Conservation (phyloP, 1,140 invertebrate genomes). For the Copidosoma floridanum region DNA sequence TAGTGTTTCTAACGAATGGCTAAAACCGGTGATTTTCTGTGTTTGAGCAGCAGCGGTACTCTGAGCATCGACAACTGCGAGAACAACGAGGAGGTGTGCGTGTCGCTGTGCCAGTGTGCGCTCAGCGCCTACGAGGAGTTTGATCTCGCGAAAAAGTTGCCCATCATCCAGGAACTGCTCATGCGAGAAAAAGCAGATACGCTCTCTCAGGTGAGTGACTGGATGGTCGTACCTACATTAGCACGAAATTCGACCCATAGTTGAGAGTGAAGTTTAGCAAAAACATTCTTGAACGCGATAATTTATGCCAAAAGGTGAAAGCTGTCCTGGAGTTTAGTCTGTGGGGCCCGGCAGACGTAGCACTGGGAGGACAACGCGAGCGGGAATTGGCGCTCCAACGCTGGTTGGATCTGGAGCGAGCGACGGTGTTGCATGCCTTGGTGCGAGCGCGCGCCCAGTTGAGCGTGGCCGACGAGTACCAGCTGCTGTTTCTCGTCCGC, state of each 20-base stretch:
- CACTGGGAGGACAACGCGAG: slow-evolving; percentile 65
- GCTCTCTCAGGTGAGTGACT: slow-evolving; percentile 63
- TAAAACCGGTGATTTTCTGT: too few relatives aligned
- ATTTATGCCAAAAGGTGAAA: slow-evolving; percentile 57
- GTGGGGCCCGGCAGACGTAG: slow-evolving; percentile 79
- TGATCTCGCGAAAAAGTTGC: slow-evolving; percentile 62
- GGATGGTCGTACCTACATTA: too few relatives aligned
- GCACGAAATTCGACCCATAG: too few relatives aligned
- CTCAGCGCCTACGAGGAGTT: slow-evolving; percentile 68
- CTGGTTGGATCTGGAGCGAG: slow-evolving; percentile 81
- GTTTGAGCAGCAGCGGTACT: too few relatives aligned
- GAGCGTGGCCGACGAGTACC: slow-evolving; percentile 75
- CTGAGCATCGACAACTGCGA: slow-evolving; percentile 62
- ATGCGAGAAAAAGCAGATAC: slow-evolving; percentile 71
- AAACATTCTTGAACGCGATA: neutral
- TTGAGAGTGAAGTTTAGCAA: neutral
- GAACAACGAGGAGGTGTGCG: slow-evolving; percentile 60
- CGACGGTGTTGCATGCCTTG: slow-evolving; percentile 75
- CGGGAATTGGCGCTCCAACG: slow-evolving; percentile 71
- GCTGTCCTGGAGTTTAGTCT: slow-evolving; percentile 78
- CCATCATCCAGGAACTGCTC: slow-evolving; percentile 68
- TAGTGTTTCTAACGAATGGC: too few relatives aligned
- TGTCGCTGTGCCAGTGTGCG: slow-evolving; percentile 77
- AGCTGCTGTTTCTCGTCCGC: slow-evolving; percentile 76
- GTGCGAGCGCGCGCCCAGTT: slow-evolving; percentile 72